A percentile compares a stretch with the other conserved stretches of the same genome.
phyloP scores from a whole-genome alignment of 2,797 vertebrate species.

The Melanotaenia trifasciata region DNA sequence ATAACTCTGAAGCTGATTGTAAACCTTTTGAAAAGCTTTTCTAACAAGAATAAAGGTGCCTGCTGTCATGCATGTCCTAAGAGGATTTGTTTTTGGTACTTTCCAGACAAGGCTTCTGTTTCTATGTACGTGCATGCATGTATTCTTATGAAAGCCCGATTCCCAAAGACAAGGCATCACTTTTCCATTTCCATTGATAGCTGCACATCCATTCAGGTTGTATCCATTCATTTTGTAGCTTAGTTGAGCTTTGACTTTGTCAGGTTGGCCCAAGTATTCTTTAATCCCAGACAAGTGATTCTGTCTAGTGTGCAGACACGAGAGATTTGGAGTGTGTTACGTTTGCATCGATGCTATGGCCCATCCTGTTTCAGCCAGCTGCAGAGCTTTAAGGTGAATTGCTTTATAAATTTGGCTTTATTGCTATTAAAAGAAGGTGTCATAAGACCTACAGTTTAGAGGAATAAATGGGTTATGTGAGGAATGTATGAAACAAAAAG shows the following conservation, averaged over 20 bases:
- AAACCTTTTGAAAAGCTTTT: conserved; percentile 53
- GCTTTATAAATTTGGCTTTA: too few relatives aligned
- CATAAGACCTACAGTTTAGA: conserved; percentile 17
- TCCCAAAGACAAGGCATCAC: conserved; percentile 46
- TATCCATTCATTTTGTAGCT: conserved; percentile 58
- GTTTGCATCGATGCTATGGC: conserved; percentile 26
- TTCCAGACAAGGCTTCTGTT: conserved; percentile 32
- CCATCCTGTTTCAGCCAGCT: conserved; percentile 29
- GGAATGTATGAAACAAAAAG: conserved; percentile 18
- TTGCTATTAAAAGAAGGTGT: too few relatives aligned
- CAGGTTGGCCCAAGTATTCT: conserved; percentile 43
- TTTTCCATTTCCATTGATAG: conserved; percentile 36
- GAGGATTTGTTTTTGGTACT: conserved; percentile 61
- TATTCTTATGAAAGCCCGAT: conserved; percentile 50
- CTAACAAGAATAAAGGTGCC: conserved; percentile 60
- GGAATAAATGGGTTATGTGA: conserved; percentile 6
- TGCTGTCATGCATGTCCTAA: conserved; percentile 55
- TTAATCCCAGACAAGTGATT: conserved; percentile 53
- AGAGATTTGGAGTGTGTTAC: conserved; percentile 21
- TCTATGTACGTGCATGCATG: background rate
- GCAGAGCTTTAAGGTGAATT: conserved; percentile 23
- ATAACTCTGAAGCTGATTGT: background rate
- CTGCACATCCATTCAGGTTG: conserved; percentile 51
- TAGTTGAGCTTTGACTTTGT: conserved; percentile 54
- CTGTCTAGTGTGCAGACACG: conserved; percentile 25